Evolutionary conservation across 2,888 invertebrate genomes (phyloP).

Genomic region (Apamea epomidion): DNA sequence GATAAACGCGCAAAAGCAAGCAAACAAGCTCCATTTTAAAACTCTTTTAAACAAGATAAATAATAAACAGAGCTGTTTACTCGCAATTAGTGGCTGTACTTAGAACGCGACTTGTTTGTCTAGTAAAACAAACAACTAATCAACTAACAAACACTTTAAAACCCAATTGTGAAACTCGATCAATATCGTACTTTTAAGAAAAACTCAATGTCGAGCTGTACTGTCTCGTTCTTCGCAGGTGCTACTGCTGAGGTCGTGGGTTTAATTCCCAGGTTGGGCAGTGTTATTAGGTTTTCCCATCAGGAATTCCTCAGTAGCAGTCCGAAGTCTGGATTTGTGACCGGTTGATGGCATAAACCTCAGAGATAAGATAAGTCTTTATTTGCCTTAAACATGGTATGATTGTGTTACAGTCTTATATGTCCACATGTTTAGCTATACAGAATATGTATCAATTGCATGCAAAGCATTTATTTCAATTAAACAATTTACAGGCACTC

Average conservation of each 20-base stretch:
- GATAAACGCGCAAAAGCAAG: not conserved
- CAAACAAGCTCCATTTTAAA: slow-evolving; percentile 22
- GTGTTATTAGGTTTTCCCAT: not conserved
- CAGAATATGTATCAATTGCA: too few relatives aligned
- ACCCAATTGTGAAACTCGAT: slow-evolving; percentile 3
- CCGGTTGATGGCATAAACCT: not conserved
- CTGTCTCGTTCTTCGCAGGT: not conserved
- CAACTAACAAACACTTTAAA: slow-evolving; percentile 22
- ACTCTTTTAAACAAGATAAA: slow-evolving; percentile 42
- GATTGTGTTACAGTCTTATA: too few relatives aligned
- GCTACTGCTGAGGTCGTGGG: not conserved
- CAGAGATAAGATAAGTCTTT: too few relatives aligned
- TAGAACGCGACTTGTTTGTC: slow-evolving; percentile 36
- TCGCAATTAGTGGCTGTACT: slow-evolving; percentile 48
- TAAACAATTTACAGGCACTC: too few relatives aligned
- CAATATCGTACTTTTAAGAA: not conserved
- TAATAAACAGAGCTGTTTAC: slow-evolving; percentile 52
- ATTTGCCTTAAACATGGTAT: too few relatives aligned
- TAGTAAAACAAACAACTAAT: slow-evolving; percentile 45
- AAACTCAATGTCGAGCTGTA: not conserved
- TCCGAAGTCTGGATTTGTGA: not conserved
- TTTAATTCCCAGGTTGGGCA: not conserved
- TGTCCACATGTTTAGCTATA: too few relatives aligned
- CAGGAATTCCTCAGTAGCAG: not conserved
- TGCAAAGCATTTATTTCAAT: too few relatives aligned